Evolutionary conservation across 2,113 vertebrate genomes (phyloP), one percentile per base, ranked within the genome.

Genomic region (Illadopsis cleaveri): DNA sequence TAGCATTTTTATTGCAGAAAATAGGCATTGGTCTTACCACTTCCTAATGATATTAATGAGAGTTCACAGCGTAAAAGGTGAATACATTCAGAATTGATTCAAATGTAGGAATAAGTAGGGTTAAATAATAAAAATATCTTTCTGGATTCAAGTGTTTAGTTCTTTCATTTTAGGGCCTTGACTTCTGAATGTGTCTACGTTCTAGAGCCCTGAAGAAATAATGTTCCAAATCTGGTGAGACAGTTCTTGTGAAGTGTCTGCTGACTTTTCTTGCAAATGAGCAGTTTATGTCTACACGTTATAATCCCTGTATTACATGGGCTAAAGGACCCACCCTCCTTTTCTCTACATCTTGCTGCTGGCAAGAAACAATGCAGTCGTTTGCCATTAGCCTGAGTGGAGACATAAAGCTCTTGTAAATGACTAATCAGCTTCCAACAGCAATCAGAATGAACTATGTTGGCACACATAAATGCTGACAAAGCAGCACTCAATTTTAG

Each of bases 371-470:
- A 88, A 58, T 44, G 25, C 45, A 86, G 80, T 62, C 72, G 54
- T 92, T 90, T 90, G 25, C 54, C 50, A 77, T 93, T 78, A 93
- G 51, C 42, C 33, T 72, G 24, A 73, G 73, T 44, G 71, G 89
- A 90, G 86, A 81, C 68, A 70, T 6, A 24, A 90, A 35, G 35
- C 56, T 86, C 60, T 58, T 83, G 45, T 62, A 92, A 95, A 88
- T 56, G 71, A 64, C 66, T 93, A 70, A 90, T 89, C 80, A 92
- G 40, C 80, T 77, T 70, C 58, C 51, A 83, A 15, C 68, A 88
- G 91, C 82, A 82, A 80, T 80, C 58, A 94, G 47, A 92, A 90
- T 81, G 23, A 86, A 54, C 91, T 54, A 56, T 89, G 33, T 38
- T 94, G 85, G 42, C 38, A 33, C 45, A 73, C 18, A 38, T 62